Percentiles rank a stretch among this genome's conserved stretches.
phyloP scores from a whole-genome alignment of 2,113 vertebrate species.

The Rhinichthys klamathensis region DNA sequence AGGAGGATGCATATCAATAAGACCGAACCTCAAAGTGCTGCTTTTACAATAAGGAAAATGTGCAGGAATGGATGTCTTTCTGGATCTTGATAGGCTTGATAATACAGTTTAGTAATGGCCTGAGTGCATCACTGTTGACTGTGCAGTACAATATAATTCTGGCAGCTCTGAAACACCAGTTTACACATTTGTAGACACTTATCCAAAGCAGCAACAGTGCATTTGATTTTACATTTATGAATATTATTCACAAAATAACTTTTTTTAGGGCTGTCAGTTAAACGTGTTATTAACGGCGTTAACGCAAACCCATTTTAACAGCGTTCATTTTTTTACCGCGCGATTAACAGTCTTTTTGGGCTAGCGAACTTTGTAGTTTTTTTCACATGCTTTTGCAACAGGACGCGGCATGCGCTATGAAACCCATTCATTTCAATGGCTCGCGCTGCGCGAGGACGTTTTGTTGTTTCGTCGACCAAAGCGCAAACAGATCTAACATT shows the following conservation, averaged over 20 bases:
- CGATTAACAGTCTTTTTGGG: too few species aligned
- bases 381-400: too few species aligned
- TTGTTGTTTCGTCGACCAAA: too few species aligned
- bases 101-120: not conserved
- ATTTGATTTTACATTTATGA: not conserved
- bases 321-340: too few species aligned
- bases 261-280: too few species aligned
- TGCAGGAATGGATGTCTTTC: not conserved
- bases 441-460: too few species aligned
- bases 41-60: slow-evolving; percentile 5
- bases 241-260: not conserved
- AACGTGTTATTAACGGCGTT: too few species aligned
- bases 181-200: not conserved
- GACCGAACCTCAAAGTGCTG: not conserved
- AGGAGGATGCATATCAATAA: not conserved
- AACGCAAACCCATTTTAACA: too few species aligned
- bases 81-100: not conserved
- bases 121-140: not conserved
- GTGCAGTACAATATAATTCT: not conserved
- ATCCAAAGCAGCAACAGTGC: not conserved
- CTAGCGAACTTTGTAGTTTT: too few species aligned
- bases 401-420: too few species aligned
- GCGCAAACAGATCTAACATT: too few species aligned
- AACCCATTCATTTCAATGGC: too few species aligned
- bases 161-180: not conserved